Base-by-base conservation (phyloP, 1,140 invertebrate genomes). In the Platorchestia sp. region DNA sequence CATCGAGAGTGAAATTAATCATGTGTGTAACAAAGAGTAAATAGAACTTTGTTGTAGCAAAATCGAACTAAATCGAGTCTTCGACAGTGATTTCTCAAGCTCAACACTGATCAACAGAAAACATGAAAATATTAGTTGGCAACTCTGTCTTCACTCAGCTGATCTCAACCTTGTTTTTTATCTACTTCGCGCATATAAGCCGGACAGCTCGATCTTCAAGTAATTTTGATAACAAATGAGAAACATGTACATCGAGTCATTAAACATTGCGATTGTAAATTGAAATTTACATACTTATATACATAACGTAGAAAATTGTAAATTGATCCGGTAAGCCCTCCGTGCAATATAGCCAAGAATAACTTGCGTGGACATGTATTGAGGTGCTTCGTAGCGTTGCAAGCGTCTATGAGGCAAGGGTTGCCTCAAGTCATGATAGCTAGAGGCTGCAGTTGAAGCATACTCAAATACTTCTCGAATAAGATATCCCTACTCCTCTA, bases 81-180 rank as follows among this genome's bases (percentile, higher is more conserved):
- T 75, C 59, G 1, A 75, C 27, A 75, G 10, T 3, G 59, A 75
- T 36, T 75, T 10, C 14, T 75, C 36, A 3, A 75, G 36, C 59
- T 27, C 27, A 36, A 75, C 59, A 22, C n/a, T n/a, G n/a, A 22
- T 36, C 10, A 75, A 36, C 10, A 75, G 10, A 22, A 27, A 22
- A 27, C 36, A 89, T 7, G 41, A 89, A 89, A 89, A 89, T 14
- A 89, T 0, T 89, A 89, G 41, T 44, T 89, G 87, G 87, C 87
- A 89, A 89, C 87, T 3, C 27, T 43, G 41, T 41, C n/a, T 5
- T 44, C 59, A 75, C 43, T 44, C 87, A 89, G 87, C 87, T 89
- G 87, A 89, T 89, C 87, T 3, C 41, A 89, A 89, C 87, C 87
- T 42, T 89, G 87, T 89, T 89, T 89, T 75, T 89, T 89, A 89